Base-by-base conservation (phyloP, 2,888 invertebrate genomes). In the Athetis lepigone region DNA sequence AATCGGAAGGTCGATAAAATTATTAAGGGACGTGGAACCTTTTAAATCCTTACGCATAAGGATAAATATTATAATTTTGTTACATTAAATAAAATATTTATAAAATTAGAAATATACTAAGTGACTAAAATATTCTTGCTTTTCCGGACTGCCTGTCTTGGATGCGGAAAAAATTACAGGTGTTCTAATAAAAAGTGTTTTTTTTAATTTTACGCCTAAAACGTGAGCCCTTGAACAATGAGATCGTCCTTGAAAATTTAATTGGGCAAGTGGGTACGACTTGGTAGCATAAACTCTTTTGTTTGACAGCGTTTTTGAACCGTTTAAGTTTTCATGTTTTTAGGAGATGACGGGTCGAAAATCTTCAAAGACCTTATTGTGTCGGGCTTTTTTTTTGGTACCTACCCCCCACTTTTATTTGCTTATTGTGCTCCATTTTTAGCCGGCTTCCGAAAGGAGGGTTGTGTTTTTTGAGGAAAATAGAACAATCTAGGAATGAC, bases 1-100 rank as follows among this genome's bases (percentile, higher is more conserved):
- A 43, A 5, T 51, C 4, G 4, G 29, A 33, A 23, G 39, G 62
- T 55, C 36, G 39, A 55, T 70, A 50, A 27, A 67, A 50, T 52
- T 61, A 52, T 21, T 60, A n/a, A 9, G 23, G 39, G 57, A 21
- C 25, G 33, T 46, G 25, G 13, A 45, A 27, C 39, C 6, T 33
- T 33, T 19, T 4, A 56, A 45, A 39, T 23, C 33, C 25, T 8
- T 13, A n/a, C 2, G 21, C 21, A 1, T 2, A 5, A 9, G 27
- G 5, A 27, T 29, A 2, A 8, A 9, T 37, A 11, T 13, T 37
- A 45, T 45, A 37, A 6, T 16, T 45, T 8, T 16, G 2, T 9
- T 19, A 9, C 8, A 16, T 9, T 55, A 27, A 0, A 8, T 21
- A 11, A n/a, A n/a, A n/a, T n/a, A n/a, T n/a, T n/a, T n/a, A n/a